These are phyloP conservation scores for Hemibagrus wyckioides DNA, from an alignment of 2,113 vertebrate genomes.

Conservation along the genomic window DNA sequence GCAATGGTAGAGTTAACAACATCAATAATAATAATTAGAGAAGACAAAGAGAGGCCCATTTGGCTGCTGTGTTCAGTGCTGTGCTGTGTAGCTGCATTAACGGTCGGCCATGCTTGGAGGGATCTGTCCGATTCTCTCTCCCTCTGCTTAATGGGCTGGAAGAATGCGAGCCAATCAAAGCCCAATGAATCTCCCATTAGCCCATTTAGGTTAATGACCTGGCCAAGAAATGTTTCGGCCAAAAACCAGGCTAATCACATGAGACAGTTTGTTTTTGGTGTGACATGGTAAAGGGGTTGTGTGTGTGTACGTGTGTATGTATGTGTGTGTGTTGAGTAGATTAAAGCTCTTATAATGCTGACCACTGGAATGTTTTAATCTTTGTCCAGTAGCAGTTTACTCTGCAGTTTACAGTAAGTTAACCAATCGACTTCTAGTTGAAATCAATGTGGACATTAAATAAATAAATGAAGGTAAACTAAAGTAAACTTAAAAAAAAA, in stretches of 20 bases:
- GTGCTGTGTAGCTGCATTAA: constrained; percentile 38
- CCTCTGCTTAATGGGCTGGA: constrained; percentile 53
- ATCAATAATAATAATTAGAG: constrained; percentile 28
- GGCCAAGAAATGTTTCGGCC: constrained; percentile 38
- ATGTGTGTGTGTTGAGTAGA: constrained; percentile 4
- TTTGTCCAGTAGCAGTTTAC: background rate
- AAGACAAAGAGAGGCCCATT: constrained; percentile 8
- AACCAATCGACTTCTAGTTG: background rate
- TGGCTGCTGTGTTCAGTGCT: background rate
- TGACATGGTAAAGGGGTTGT: background rate
- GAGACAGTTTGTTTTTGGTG: constrained; percentile 7
- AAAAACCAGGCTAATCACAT: constrained; percentile 46
- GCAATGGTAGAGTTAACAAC: constrained; percentile 12
- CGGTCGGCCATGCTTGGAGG: constrained; percentile 39
- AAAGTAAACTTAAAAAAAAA: background rate
- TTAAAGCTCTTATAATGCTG: background rate
- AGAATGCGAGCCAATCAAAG: constrained; percentile 56
- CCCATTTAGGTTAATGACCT: constrained; percentile 56
- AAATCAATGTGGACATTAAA: background rate
- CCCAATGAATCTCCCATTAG: constrained; percentile 54
- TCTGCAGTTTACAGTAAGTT: background rate
- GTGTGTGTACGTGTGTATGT: too few species aligned
- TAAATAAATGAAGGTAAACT: background rate
- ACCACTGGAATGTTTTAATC: background rate
- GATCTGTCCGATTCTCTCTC: constrained; percentile 49